Evolutionary conservation across 2,888 invertebrate species (phyloP), one percentile per base, ranked within the genome.

Genomic region (Meandrusa payeni): DNA sequence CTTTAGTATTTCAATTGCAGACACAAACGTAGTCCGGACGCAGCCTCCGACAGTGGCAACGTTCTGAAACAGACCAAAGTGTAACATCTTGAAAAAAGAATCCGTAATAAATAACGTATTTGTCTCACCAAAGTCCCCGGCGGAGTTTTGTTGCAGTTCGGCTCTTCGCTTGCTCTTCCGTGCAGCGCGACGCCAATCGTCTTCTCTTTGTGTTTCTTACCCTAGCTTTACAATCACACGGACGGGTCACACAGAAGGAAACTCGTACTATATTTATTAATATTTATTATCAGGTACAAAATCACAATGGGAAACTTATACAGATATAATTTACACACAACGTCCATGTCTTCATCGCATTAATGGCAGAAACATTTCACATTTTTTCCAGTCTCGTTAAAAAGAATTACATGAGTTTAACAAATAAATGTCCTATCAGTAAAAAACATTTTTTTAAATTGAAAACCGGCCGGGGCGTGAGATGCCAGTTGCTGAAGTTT

Each of bases 11-110:
- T 23, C 19, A 17, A 3, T 12, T 20, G 12, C 10, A 20, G 17
- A 26, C 26, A 34, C 31, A 37, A 33, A 46, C 48, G 47, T 50
- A 50, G 44, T 32, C 37, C 29, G 33, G 37, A 23, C 17, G 24
- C 34, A 4, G 37, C 7, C 27, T 10, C 19, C 20, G 28, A 37
- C 9, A 47, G 45, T 49, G 47, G 36, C 37, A 46, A 50, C 65
- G 36, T 55, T 62, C 83, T 85, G 81, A 61, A 78, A 81, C 75
- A 83, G 86, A 86, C 51, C 86, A 86, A 83, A 85, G 80, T 29
- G 59, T 57, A 72, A 63, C 65, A 83, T 73, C 85, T 65, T 45
- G 77, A 74, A 83, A 41, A 53, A 26, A n/a, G 2, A 28, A 38
- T n/a, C 46, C 23, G 46, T 40, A 51, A 41, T 46, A 50, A 54